A percentile compares a stretch with the other conserved stretches of the same genome.
Conservation (phyloP, 2,888 invertebrate species). For the Melipona beecheii region DNA sequence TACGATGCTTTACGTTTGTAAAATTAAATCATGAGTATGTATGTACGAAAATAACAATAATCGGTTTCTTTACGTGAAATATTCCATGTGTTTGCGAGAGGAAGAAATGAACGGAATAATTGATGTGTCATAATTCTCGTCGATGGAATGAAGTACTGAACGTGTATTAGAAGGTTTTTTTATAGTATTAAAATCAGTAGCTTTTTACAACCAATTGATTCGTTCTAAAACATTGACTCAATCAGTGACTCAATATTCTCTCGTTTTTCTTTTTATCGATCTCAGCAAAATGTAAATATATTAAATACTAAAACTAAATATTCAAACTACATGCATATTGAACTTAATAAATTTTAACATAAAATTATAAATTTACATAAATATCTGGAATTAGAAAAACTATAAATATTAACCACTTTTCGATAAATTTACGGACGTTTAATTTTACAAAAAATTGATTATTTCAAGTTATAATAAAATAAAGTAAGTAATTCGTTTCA, state of each 20-base stretch:
- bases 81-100: not conserved
- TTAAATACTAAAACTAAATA: no score
- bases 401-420: no score
- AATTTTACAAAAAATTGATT: no score
- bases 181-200: conserved; percentile 3
- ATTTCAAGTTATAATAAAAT: not conserved
- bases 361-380: no score
- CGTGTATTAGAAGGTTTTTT: conserved; percentile 15
- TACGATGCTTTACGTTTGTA: no score
- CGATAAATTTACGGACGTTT: no score
- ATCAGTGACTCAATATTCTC: conserved; percentile 10
- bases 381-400: no score
- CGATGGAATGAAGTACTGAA: conserved; percentile 7
- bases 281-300: no score
- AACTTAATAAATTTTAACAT: no score
- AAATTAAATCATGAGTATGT: not conserved
- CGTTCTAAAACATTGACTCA: conserved; percentile 21
- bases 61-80: not conserved
- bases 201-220: conserved; percentile 6
- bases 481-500: not conserved
- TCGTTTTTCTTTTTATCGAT: not conserved
- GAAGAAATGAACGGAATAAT: not conserved
- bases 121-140: conserved; percentile 3
- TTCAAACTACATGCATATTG: no score
- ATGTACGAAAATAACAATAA: conserved; percentile 3